Evolutionary conservation across 2,797 vertebrate genomes (phyloP), one percentile per base, ranked within the genome.

Genomic region (Pelobates cultripes): DNA sequence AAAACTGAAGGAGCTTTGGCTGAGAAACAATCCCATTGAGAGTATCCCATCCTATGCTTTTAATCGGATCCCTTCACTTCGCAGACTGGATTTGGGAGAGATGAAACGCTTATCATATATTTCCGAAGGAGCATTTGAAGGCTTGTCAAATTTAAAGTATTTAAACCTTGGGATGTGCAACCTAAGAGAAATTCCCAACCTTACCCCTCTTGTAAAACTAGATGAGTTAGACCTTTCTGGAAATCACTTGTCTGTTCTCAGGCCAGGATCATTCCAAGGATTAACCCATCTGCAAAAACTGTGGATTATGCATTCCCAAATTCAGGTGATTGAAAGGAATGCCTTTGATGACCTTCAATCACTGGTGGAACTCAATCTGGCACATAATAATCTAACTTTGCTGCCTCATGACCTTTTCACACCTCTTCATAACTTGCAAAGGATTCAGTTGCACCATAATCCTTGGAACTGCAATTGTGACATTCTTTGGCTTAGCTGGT

Each of bases 141-240:
- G 98, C 92, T 93, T 99, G 85, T 99, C 96, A 85, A 99, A 99
- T 90, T 93, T 99, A 89, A 97, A 97, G 85, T 99, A 99, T 94
- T 93, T 99, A 94, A 99, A 99, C 90, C 95, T 99, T 91, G 98
- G 98, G 90, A 99, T 99, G 98, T 99, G 98, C 93, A 99, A 99
- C 92, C 94, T 99, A 87, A 97, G 97, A 79, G 98, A 99, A 92
- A 99, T 99, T 89, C 98, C 98, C 87, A 99, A 99, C 90, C 98
- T 99, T 85, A 99, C 97, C 9, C 97, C 98, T 0, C 93, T 99
- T 86, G 93, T 99, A 82, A 98, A 97, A 89, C 91, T 99, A 87
- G 98, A 99, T 86, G 98, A 99, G 90, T 89, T 99, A 87, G 98
- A 99, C 90, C 98, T 99, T 95, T 99, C 98, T 77, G 98, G 98